Percentiles rank a stretch among this genome's conserved stretches.
These are phyloP conservation scores for Sciaenops ocellatus DNA, from an alignment of 2,797 vertebrate species.

Conservation along the genomic window DNA sequence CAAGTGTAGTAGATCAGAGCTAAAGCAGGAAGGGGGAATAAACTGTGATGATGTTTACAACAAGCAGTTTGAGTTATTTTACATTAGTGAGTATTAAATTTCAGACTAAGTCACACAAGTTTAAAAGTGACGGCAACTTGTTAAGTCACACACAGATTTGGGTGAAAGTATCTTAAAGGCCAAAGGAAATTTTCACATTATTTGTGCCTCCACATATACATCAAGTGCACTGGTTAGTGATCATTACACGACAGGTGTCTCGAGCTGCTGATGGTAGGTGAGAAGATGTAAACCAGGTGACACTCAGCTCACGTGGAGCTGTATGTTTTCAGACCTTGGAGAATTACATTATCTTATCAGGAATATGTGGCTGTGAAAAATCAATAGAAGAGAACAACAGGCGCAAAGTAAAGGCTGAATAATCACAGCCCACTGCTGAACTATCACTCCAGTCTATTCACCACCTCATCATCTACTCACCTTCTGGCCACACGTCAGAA, in stretches of 20 bases:
- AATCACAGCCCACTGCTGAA: conserved; percentile 46
- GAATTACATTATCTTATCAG: conserved; percentile 48
- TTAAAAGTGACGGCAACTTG: too few species aligned
- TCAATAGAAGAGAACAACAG: conserved; percentile 64
- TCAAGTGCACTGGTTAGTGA: neutral
- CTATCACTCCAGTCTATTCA: conserved; percentile 53
- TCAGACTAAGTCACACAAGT: too few species aligned
- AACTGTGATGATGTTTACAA: too few species aligned
- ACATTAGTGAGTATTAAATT: too few species aligned
- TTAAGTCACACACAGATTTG: too few species aligned
- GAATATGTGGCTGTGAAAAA: conserved; percentile 45
- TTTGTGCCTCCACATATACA: too few species aligned
- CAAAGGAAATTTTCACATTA: too few species aligned
- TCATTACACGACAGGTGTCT: neutral
- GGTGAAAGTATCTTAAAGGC: neutral
- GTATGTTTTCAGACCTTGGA: conserved; percentile 36
- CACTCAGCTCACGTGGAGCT: neutral
- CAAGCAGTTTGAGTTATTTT: too few species aligned
- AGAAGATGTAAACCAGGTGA: neutral
- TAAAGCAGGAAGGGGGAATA: too few species aligned
- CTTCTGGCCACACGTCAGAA: conserved; percentile 1
- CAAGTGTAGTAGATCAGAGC: too few species aligned
- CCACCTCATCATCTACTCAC: conserved; percentile 16
- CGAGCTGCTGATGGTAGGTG: neutral
- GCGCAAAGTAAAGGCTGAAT: conserved; percentile 20